Percentiles rank a stretch among this genome's conserved stretches.
phyloP scores from a whole-genome alignment of 2,797 vertebrate genomes.

The Peromyscus eremicus region DNA sequence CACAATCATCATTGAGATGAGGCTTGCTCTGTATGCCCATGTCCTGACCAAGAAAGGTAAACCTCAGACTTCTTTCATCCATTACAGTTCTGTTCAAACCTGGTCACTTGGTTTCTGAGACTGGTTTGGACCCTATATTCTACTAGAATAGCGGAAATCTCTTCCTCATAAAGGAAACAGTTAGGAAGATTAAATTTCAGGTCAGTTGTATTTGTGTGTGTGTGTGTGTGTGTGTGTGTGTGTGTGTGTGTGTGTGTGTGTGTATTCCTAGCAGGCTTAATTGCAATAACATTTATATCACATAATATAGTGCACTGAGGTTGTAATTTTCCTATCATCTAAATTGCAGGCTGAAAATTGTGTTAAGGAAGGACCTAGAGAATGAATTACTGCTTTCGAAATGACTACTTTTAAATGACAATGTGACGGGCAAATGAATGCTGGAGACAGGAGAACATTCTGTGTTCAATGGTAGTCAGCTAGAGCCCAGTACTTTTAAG shows the following conservation, averaged over 20 bases:
- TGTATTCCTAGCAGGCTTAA: conserved; percentile 87
- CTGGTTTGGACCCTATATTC: background rate
- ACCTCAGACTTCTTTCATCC: background rate
- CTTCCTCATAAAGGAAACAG: conserved; percentile 64
- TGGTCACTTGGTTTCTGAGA: background rate
- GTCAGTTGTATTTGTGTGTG: conserved; percentile 16
- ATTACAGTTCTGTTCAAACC: background rate
- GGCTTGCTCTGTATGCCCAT: background rate
- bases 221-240: conserved; percentile 69
- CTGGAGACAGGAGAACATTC: conserved; percentile 72
- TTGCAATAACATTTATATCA: conserved; percentile 91
- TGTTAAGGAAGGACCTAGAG: conserved; percentile 86
- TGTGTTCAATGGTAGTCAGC: conserved; percentile 69
- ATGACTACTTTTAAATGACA: conserved; percentile 87
- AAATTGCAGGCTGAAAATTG: conserved; percentile 92
- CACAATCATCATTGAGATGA: background rate
- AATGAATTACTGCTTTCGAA: conserved; percentile 90
- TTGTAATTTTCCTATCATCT: conserved; percentile 93
- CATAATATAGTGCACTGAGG: conserved; percentile 88
- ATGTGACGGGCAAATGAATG: conserved; percentile 85
- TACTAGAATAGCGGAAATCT: background rate
- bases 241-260: conserved; percentile 69
- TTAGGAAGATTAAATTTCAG: conserved; percentile 65
- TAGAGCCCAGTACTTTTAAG: conserved; percentile 67
- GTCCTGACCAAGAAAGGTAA: background rate